phyloP scores from a whole-genome alignment of 2,888 invertebrate species.

The Drosophila borborema region DNA sequence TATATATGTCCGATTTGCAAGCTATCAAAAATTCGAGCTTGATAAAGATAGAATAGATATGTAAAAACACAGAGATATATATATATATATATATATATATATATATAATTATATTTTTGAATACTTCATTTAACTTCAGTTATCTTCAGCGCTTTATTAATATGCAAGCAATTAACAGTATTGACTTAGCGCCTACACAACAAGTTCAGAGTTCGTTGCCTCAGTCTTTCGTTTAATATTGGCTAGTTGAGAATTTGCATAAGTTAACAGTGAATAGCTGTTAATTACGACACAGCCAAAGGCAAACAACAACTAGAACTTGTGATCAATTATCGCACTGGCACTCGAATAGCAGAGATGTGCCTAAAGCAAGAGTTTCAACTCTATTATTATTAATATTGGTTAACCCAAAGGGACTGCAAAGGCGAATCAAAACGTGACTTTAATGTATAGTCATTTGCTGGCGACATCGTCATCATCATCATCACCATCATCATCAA shows the following conservation, averaged over 20 bases:
- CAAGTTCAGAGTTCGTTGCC: constrained; percentile 61
- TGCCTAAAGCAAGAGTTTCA: background rate
- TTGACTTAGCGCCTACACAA: constrained; percentile 12
- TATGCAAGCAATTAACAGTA: constrained; percentile 10
- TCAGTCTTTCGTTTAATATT: constrained; percentile 64
- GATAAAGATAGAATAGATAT: background rate
- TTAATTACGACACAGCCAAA: constrained; percentile 21
- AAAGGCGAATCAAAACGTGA: constrained; percentile 26
- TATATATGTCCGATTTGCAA: background rate
- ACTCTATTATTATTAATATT: background rate
- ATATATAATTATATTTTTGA: background rate
- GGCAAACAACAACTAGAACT: background rate
- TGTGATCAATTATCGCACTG: constrained; percentile 12
- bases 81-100: background rate
- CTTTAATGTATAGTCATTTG: constrained; percentile 17
- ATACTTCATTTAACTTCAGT: background rate
- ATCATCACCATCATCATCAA: constrained; percentile 18
- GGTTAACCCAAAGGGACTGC: background rate
- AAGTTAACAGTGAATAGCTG: constrained; percentile 30
- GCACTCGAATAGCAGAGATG: background rate
- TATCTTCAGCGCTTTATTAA: background rate
- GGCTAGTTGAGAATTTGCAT: constrained; percentile 24
- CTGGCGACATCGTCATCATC: constrained; percentile 13
- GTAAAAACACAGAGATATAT: too few species aligned
- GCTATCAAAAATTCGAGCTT: background rate